These are phyloP conservation scores for Muscicapa comitata DNA, from an alignment of 2,797 vertebrate genomes.

Conservation along the genomic window DNA sequence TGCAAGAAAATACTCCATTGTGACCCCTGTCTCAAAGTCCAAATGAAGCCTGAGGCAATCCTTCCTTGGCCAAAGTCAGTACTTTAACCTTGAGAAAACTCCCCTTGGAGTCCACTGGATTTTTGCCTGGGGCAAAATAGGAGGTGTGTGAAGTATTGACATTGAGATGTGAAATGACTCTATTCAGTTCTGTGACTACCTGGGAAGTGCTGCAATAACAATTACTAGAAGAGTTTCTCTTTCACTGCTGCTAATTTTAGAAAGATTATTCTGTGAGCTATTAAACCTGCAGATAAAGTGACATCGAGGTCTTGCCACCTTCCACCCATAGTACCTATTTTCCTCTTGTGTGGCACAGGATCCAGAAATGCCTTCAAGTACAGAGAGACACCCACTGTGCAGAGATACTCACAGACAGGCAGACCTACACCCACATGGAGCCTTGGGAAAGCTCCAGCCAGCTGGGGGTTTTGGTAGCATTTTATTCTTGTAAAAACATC, in stretches of 20 bases:
- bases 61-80: neutral
- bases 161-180: neutral
- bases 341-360: neutral
- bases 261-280: neutral
- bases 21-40: neutral
- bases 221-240: neutral
- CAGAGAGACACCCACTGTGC: fast-evolving
- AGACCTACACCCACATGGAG: fast-evolving
- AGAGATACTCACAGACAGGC: neutral
- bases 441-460: neutral
- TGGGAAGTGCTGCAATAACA: neutral
- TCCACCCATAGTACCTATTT: neutral
- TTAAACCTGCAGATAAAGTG: neutral
- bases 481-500: neutral
- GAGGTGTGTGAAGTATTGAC: neutral
- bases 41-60: neutral
- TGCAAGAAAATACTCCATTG: neutral
- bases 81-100: neutral
- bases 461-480: neutral
- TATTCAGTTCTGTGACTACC: neutral
- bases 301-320: neutral
- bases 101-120: neutral
- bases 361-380: neutral
- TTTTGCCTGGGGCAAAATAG: neutral
- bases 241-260: neutral